Percentiles rank a stretch among this genome's conserved stretches.
Evolutionary conservation across 2,797 vertebrate species (phyloP).

Genomic region (Columba guinea): DNA sequence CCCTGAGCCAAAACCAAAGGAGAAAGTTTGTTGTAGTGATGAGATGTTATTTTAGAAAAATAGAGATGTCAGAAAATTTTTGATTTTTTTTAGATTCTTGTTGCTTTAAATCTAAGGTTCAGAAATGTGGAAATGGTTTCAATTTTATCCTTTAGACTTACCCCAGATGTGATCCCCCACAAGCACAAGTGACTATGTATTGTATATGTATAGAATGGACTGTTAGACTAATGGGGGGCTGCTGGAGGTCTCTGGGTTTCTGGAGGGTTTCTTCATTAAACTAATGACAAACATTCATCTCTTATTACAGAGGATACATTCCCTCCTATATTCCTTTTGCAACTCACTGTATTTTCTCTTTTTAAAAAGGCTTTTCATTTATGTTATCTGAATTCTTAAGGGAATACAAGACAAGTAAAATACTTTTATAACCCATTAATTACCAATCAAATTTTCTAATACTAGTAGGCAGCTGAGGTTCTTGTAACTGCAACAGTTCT

Average conservation of each 20-base stretch:
- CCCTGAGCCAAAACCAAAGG: neutral
- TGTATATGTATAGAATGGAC: slow-evolving; percentile 26
- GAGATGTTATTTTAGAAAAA: neutral
- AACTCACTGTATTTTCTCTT: neutral
- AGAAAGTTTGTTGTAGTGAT: neutral
- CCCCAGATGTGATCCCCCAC: neutral
- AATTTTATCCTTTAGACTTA: slow-evolving; percentile 9
- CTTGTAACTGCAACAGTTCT: neutral
- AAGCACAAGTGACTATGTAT: slow-evolving; percentile 22
- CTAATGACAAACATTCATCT: slow-evolving; percentile 52
- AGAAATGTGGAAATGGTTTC: neutral
- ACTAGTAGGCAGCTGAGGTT: neutral
- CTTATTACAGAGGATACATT: slow-evolving; percentile 41
- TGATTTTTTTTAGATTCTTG: neutral
- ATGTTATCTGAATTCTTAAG: neutral
- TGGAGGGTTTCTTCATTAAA: slow-evolving; percentile 12
- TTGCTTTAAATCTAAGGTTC: neutral
- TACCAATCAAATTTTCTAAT: neutral
- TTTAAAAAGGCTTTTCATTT: neutral
- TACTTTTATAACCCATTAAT: neutral
- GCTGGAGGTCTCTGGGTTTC: slow-evolving; percentile 2
- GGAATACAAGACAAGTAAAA: neutral
- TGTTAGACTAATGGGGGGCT: slow-evolving; percentile 51
- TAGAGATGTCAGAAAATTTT: neutral
- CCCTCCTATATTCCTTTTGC: neutral